Conservation (phyloP, 1,140 invertebrate genomes). For the Zaprionus africanus region DNA sequence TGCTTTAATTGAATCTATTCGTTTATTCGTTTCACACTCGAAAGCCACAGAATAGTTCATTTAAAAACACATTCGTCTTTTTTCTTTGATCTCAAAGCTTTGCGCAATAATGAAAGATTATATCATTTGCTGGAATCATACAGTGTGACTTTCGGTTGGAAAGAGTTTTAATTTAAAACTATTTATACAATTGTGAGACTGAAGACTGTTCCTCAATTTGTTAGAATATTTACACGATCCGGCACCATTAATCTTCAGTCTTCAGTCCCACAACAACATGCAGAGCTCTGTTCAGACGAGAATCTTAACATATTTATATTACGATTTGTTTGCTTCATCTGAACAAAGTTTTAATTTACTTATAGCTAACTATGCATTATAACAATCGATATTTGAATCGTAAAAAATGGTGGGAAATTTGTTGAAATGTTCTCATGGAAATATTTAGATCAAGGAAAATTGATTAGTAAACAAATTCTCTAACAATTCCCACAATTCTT, state of each 20-base stretch:
- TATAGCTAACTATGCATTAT: constrained; percentile 58
- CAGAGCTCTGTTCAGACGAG: constrained; percentile 29
- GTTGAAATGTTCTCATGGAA: background rate
- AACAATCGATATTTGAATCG: constrained; percentile 15
- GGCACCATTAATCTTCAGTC: constrained; percentile 3
- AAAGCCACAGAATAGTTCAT: constrained; percentile 55
- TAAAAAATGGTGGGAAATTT: constrained; percentile 46
- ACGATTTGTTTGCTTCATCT: constrained; percentile 19
- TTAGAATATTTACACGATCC: constrained; percentile 4
- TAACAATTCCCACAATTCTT: constrained; percentile 42
- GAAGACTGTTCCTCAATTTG: constrained; percentile 10
- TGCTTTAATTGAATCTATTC: constrained; percentile 48
- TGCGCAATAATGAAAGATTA: constrained; percentile 22
- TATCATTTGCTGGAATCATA: constrained; percentile 39
- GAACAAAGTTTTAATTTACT: constrained; percentile 37
- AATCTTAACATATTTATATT: background rate
- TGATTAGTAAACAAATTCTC: constrained; percentile 30
- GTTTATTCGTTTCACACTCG: constrained; percentile 30
- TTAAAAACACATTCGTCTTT: constrained; percentile 12
- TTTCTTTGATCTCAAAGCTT: constrained; percentile 14
- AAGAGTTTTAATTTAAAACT: constrained; percentile 7
- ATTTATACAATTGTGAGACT: constrained; percentile 39
- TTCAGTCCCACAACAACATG: constrained; percentile 36
- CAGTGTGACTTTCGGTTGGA: constrained; percentile 52
- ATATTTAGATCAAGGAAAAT: constrained; percentile 12